phyloP scores from a whole-genome alignment of 2,113 vertebrate species.

The Muntiacus reevesi region DNA sequence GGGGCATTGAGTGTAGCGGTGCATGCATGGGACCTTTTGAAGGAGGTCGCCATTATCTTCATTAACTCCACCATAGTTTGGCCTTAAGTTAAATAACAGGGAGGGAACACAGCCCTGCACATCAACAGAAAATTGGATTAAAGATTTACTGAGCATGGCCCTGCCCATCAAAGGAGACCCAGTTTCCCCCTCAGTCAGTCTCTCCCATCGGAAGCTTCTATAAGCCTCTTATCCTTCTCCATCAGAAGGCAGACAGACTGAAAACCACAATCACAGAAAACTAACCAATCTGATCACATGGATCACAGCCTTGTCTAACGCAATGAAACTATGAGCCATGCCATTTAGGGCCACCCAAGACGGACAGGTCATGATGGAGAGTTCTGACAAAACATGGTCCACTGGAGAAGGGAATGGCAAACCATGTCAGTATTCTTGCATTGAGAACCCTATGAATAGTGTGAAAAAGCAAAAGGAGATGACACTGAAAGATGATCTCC shows the following conservation, averaged over 20 bases:
- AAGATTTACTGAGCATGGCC: neutral
- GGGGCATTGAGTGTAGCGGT: neutral
- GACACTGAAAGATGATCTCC: neutral
- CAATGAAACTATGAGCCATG: neutral
- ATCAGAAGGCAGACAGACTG: neutral
- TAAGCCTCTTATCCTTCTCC: neutral
- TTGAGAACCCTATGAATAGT: neutral
- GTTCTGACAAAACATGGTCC: neutral
- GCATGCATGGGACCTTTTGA: neutral
- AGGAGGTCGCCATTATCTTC: neutral
- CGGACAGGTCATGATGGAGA: rapidly evolving
- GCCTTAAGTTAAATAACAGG: neutral
- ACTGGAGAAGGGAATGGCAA: neutral
- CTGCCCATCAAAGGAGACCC: neutral
- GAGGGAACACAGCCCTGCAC: neutral
- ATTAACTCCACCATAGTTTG: neutral
- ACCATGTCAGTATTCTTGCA: neutral
- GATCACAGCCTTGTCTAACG: neutral
- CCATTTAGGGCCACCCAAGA: neutral
- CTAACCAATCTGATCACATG: neutral
- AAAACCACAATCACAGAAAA: neutral
- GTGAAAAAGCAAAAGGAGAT: neutral
- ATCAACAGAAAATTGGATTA: neutral
- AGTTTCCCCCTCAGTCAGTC: neutral
- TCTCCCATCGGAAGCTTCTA: neutral